phyloP scores from a whole-genome alignment of 92 coral and sea anemone species.

The Pocillopora meandrina region DNA sequence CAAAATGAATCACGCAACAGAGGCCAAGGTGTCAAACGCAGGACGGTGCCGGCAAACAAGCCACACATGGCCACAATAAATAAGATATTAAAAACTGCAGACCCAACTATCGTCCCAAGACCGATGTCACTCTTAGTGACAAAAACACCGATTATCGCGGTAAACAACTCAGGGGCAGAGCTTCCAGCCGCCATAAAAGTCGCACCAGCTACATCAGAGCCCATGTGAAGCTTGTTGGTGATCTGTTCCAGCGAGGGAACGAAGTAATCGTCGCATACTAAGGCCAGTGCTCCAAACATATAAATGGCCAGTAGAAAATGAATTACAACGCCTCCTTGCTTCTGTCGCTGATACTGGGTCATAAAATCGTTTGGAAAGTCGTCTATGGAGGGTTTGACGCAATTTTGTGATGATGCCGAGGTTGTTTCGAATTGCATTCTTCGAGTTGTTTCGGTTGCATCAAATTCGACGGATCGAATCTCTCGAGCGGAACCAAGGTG shows the following conservation, averaged over 20 bases:
- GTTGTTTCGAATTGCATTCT: neutral
- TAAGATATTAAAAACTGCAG: conserved; percentile 77
- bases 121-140: conserved; percentile 86
- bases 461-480: conserved; percentile 15
- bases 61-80: conserved; percentile 80
- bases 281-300: conserved; percentile 71
- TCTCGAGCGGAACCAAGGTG: conserved; percentile 4
- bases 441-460: neutral
- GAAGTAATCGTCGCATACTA: conserved; percentile 78
- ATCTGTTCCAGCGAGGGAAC: conserved; percentile 77
- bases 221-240: conserved; percentile 51
- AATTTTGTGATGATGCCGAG: conserved; percentile 42
- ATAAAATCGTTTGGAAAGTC: conserved; percentile 82
- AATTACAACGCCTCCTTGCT: conserved; percentile 59
- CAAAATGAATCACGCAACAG: conserved; percentile 65
- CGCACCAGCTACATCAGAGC: conserved; percentile 84
- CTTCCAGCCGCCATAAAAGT: conserved; percentile 90
- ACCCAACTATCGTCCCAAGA: conserved; percentile 79
- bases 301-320: conserved; percentile 69
- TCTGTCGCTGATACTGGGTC: conserved; percentile 66
- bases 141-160: conserved; percentile 82
- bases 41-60: conserved; percentile 61
- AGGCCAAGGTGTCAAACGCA: conserved; percentile 77
- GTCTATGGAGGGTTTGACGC: conserved; percentile 80
- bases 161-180: conserved; percentile 81